Evolutionary conservation across 1,140 invertebrate genomes (phyloP).

Genomic region (Tetraneura akinire): DNA sequence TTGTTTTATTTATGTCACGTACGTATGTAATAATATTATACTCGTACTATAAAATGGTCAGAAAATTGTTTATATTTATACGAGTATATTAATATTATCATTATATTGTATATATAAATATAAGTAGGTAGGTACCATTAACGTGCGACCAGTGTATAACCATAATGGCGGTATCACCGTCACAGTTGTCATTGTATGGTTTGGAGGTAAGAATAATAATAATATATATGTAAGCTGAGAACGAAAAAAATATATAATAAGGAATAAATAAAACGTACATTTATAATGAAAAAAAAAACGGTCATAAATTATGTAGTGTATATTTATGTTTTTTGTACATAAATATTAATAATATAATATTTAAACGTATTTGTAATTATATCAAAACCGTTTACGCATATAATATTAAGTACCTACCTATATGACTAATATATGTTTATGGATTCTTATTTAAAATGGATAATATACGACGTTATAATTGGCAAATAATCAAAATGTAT

Average conservation of each 20-base stretch:
- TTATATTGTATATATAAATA: background rate
- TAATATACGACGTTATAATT: background rate
- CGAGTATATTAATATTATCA: too few relatives aligned
- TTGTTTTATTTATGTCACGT: background rate
- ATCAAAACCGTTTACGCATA: too few relatives aligned
- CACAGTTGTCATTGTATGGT: background rate
- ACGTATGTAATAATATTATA: background rate
- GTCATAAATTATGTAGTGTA: background rate
- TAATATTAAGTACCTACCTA: too few relatives aligned
- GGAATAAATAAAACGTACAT: too few relatives aligned
- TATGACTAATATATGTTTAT: too few relatives aligned
- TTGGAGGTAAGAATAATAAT: background rate
- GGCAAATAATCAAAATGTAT: background rate
- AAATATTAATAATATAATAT: background rate
- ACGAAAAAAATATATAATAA: too few relatives aligned
- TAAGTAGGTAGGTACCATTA: conserved; percentile 20
- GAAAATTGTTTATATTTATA: conserved; percentile 2
- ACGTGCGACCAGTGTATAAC: background rate
- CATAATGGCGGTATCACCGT: background rate
- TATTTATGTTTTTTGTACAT: too few relatives aligned
- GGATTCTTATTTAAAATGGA: background rate
- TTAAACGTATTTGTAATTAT: too few relatives aligned
- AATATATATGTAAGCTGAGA: background rate
- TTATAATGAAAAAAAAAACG: background rate
- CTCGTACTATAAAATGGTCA: background rate